Evolutionary conservation across 2,888 invertebrate genomes (phyloP).

Genomic region (Fragum sueziense): DNA sequence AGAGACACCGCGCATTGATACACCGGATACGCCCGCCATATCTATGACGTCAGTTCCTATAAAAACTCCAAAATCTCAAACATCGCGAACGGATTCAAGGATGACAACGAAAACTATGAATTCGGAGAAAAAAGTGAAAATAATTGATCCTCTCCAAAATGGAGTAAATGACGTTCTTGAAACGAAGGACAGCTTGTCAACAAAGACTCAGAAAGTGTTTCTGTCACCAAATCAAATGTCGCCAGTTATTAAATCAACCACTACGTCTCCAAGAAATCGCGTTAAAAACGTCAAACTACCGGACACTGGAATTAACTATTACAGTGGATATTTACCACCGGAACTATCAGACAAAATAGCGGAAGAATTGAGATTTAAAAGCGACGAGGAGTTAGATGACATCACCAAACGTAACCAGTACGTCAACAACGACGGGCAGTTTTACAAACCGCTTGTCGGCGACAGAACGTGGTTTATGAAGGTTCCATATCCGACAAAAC

Average conservation of each 20-base stretch:
- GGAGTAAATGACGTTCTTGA: background rate
- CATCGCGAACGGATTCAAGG: slow-evolving; percentile 8
- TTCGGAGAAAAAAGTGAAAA: slow-evolving; percentile 41
- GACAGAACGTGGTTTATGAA: slow-evolving; percentile 47
- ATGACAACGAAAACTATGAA: slow-evolving; percentile 22
- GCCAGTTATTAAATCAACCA: background rate
- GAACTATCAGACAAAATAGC: slow-evolving; percentile 48
- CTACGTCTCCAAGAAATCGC: background rate
- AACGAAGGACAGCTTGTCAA: background rate
- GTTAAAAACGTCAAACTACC: slow-evolving; percentile 26
- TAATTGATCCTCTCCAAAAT: slow-evolving; percentile 27
- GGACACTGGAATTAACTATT: slow-evolving; percentile 38
- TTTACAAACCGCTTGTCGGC: slow-evolving; percentile 51
- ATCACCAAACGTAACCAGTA: background rate
- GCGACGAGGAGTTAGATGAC: background rate
- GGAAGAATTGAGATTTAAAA: slow-evolving; percentile 20
- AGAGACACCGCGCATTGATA: slow-evolving; percentile 15
- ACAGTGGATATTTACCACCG: slow-evolving; percentile 54
- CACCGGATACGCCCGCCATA: slow-evolving; percentile 10
- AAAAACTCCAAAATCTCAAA: background rate
- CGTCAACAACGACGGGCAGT: slow-evolving; percentile 17
- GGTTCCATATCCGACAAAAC: slow-evolving; percentile 39
- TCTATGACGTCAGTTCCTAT: background rate
- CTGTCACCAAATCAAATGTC: background rate
- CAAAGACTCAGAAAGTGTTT: background rate